Base-by-base conservation (phyloP, 2,113 vertebrate species). In the Oreochromis aureus region DNA sequence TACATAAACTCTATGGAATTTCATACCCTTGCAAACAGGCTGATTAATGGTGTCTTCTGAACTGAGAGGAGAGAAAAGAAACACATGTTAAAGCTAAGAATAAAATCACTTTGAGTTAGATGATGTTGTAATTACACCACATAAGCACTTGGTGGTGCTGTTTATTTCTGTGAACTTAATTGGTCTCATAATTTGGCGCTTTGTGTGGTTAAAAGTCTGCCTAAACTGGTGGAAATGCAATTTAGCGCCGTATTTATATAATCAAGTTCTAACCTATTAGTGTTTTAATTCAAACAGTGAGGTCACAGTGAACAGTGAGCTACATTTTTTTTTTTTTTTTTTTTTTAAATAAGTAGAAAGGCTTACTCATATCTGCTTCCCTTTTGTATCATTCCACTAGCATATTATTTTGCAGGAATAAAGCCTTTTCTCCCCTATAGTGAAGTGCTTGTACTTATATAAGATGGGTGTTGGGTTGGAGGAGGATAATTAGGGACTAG, bases 401-500 rank as follows among this genome's bases (percentile, higher is more conserved):
- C 80, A 30, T 76, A 36, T 83, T 36, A 24, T n/a, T 63, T 61
- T 59, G 36, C 12, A 85, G 53, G 32, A 90, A 87, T 83, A 87
- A 85, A 90, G 59, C 44, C 86, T 85, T 19, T 39, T 27, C 51
- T 87, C 30, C 69, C 82, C 82, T 92, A 87, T 83, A 85, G 79
- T 76, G 41, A 92, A 63, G 36, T 51, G 7, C 61, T 86, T 84
- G 63, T 84, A 84, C 88, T 91, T 94, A 81, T 93, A 89, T 87
- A 84, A 82, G 85, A 76, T 46, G 7, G 80, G 78, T 84, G 79
- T 85, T 55, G 55, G 32, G 87, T 44, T 87, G 81, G 44, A 73
- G 24, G 44, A 51, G 73, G 89, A 88, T 95, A 95, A 94, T 96
- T 94, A 94, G 84, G 84, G 80, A 82, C 79, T 58, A 61, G 81